phyloP scores from a whole-genome alignment of 2,113 vertebrate genomes.

The Chitala chitala region DNA sequence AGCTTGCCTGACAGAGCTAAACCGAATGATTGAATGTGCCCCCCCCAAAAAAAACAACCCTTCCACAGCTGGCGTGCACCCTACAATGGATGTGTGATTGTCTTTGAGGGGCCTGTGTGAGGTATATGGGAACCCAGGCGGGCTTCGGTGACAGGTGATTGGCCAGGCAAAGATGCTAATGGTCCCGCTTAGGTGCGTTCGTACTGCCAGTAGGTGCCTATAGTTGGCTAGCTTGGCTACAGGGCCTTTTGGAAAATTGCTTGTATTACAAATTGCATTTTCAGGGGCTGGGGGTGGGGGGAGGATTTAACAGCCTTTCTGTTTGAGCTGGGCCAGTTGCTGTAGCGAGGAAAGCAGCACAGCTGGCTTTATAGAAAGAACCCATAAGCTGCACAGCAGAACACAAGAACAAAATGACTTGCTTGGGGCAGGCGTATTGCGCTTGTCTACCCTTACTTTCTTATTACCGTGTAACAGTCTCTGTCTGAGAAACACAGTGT shows the following conservation, averaged over 20 bases:
- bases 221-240: constrained; percentile 22
- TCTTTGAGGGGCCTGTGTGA: no score
- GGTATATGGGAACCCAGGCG: no score
- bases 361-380: not conserved
- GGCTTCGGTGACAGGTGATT: not conserved
- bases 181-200: not conserved
- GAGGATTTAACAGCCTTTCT: constrained; percentile 16
- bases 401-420: not conserved
- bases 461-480: no score
- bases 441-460: not conserved
- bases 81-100: no score
- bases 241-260: constrained; percentile 18
- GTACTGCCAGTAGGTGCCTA: constrained; percentile 7
- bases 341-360: not conserved
- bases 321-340: not conserved
- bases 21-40: no score
- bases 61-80: no score
- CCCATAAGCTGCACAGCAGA: not conserved
- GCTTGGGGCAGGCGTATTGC: not conserved
- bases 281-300: no score
- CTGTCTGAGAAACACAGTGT: not conserved
- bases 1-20: no score
- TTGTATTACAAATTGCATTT: constrained; percentile 31
- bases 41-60: no score
- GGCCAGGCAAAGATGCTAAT: not conserved